phyloP scores from a whole-genome alignment of 2,113 vertebrate species.

The Thalassoma bifasciatum region DNA sequence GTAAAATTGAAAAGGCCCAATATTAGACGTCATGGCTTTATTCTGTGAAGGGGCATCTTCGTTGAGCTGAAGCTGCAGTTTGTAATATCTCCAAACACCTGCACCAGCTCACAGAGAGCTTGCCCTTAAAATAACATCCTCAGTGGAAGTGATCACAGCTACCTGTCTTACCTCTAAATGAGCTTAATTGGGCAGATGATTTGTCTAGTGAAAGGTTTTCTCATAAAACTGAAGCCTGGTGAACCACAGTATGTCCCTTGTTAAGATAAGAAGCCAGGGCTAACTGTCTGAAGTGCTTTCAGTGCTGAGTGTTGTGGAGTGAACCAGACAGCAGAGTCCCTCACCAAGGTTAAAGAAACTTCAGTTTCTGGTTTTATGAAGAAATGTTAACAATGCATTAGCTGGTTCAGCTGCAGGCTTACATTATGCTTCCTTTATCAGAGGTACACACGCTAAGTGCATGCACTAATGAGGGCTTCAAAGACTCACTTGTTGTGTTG shows the following conservation, averaged over 20 bases:
- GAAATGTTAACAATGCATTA: neutral
- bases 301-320: slow-evolving; percentile 24
- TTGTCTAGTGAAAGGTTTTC: slow-evolving; percentile 58
- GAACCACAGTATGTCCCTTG: slow-evolving; percentile 62
- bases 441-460: neutral
- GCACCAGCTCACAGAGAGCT: slow-evolving; percentile 41
- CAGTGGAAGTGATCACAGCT: slow-evolving; percentile 46
- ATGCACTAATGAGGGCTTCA: neutral
- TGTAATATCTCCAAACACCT: slow-evolving; percentile 22
- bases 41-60: neutral
- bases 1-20: neutral
- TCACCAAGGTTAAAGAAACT: slow-evolving; percentile 20
- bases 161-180: slow-evolving; percentile 59
- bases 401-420: neutral
- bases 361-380: slow-evolving; percentile 18
- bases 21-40: neutral
- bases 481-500: slow-evolving; percentile 1
- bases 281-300: slow-evolving; percentile 45
- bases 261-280: slow-evolving; percentile 39
- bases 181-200: slow-evolving; percentile 69
- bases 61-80: neutral
- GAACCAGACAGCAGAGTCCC: slow-evolving; percentile 5
- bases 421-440: neutral
- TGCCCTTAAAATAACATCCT: slow-evolving; percentile 37
- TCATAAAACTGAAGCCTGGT: slow-evolving; percentile 54